Conservation (phyloP, 2,888 invertebrate genomes). For the Lepidochrysops patricia region DNA sequence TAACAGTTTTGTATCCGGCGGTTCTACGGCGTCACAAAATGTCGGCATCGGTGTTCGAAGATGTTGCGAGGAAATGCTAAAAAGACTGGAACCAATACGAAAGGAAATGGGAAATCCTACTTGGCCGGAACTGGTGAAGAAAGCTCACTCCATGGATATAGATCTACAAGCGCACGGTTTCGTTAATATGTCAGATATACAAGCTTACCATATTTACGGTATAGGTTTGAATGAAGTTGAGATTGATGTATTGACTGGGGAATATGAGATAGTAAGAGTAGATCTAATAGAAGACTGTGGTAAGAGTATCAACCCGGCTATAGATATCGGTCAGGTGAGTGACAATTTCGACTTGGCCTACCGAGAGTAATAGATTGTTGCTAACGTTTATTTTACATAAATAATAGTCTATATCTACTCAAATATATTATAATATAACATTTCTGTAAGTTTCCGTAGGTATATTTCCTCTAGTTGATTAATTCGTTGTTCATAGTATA, state of each 20-base stretch:
- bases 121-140: slow-evolving; percentile 62
- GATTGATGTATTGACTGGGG: slow-evolving; percentile 81
- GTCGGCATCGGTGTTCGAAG: slow-evolving; percentile 65
- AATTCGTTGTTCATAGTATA: too few species aligned
- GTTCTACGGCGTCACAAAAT: slow-evolving; percentile 79
- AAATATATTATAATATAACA: too few species aligned
- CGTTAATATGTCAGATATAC: slow-evolving; percentile 25
- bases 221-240: slow-evolving; percentile 77
- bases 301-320: slow-evolving; percentile 73
- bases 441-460: too few species aligned
- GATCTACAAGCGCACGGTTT: slow-evolving; percentile 38
- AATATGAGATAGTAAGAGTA: slow-evolving; percentile 71
- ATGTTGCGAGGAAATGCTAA: slow-evolving; percentile 58
- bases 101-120: slow-evolving; percentile 44
- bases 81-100: slow-evolving; percentile 53
- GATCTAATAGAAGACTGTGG: slow-evolving; percentile 79
- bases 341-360: too few species aligned
- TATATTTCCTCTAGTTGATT: too few species aligned
- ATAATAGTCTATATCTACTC: too few species aligned
- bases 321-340: slow-evolving; percentile 77
- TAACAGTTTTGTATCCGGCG: slow-evolving; percentile 78
- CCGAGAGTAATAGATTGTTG: too few species aligned
- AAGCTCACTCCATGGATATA: slow-evolving; percentile 39
- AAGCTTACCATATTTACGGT: slow-evolving; percentile 59
- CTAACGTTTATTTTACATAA: too few species aligned